These are phyloP conservation scores for Empidonax traillii DNA, from an alignment of 2,113 vertebrate species.

Conservation along the genomic window DNA sequence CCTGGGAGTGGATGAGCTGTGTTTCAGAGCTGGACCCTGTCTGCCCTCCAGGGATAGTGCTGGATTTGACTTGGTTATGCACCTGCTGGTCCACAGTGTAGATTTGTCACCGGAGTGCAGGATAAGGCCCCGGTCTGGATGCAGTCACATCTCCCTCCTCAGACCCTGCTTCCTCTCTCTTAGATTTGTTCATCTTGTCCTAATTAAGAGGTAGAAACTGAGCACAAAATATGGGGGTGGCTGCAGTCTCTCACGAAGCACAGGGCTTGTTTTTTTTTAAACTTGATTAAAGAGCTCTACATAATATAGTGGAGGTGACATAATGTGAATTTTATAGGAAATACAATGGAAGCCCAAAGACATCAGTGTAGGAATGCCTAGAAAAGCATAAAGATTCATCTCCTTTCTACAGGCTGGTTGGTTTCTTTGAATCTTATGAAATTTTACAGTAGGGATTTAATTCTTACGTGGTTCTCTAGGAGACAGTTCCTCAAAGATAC, in stretches of 20 bases:
- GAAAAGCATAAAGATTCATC: neutral
- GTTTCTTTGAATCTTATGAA: neutral
- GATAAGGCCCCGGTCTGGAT: neutral
- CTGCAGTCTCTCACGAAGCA: conserved; percentile 5
- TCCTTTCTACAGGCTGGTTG: neutral
- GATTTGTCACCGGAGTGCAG: neutral
- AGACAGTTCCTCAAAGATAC: neutral
- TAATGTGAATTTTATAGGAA: neutral
- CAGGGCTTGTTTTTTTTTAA: neutral
- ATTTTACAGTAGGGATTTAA: neutral
- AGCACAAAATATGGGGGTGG: neutral
- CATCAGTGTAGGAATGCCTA: neutral
- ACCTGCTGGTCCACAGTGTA: neutral
- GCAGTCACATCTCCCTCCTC: neutral
- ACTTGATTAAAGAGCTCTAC: neutral
- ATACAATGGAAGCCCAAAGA: neutral
- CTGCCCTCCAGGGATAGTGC: fast-evolving
- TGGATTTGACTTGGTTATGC: neutral
- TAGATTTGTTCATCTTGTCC: neutral
- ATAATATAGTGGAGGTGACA: neutral
- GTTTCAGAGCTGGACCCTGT: neutral
- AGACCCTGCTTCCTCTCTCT: neutral
- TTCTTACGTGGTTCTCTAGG: neutral
- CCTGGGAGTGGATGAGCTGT: neutral
- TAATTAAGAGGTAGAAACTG: neutral